phyloP scores from a whole-genome alignment of 2,888 invertebrate genomes.

The Nephrotoma flavescens region DNA sequence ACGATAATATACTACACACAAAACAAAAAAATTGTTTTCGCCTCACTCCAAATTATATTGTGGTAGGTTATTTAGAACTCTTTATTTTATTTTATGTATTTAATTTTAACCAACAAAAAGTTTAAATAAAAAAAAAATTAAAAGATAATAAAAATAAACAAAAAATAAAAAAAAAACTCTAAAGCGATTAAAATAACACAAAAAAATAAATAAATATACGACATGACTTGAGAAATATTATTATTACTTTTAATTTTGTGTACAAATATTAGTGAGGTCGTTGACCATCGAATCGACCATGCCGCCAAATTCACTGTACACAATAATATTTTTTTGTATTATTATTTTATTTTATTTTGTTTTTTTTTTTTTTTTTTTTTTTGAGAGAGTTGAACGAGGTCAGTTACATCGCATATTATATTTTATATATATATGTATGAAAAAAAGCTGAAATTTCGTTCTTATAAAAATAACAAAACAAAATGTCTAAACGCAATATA shows the following conservation, averaged over 20 bases:
- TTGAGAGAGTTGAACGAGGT: neutral
- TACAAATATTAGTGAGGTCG: conserved; percentile 1
- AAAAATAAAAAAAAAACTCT: neutral
- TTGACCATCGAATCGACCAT: conserved; percentile 2
- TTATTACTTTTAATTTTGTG: neutral
- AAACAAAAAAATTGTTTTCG: neutral
- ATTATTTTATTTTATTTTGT: neutral
- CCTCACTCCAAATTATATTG: neutral
- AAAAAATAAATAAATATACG: neutral
- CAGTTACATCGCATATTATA: conserved; percentile 4
- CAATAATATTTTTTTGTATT: conserved; percentile 1
- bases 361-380: neutral
- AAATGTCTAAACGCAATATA: neutral
- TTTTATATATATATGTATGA: neutral
- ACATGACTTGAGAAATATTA: conserved; percentile 3
- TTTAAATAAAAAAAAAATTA: neutral
- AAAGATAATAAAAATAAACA: neutral
- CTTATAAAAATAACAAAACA: neutral
- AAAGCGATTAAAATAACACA: conserved; percentile 2
- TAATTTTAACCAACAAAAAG: conserved; percentile 1
- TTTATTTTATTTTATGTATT: neutral
- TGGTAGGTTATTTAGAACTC: conserved; percentile 1
- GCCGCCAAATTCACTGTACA: conserved; percentile 1
- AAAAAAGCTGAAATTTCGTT: neutral
- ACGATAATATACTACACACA: neutral